These are phyloP conservation scores for Bergia sp. DNA, from an alignment of 92 coral and sea anemone genomes.

Conservation along the genomic window DNA sequence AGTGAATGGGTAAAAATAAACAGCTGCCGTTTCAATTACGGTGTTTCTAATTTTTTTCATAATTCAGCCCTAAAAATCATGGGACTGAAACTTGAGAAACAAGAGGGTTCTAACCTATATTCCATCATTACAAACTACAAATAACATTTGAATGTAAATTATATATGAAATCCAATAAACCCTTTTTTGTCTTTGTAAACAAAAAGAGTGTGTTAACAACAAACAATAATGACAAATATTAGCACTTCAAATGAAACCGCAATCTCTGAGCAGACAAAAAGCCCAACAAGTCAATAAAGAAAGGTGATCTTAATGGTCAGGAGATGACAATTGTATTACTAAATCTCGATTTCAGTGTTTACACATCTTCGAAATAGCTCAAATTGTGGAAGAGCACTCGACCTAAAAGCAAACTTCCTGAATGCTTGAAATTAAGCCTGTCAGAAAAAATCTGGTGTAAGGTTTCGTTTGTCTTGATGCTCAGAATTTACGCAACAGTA, in stretches of 20 bases:
- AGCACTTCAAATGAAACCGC: slow-evolving; percentile 38
- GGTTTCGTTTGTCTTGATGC: slow-evolving; percentile 6
- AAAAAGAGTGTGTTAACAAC: background rate
- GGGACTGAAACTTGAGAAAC: background rate
- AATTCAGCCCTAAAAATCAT: background rate
- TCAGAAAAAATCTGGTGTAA: slow-evolving; percentile 3
- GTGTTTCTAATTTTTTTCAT: background rate
- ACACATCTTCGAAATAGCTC: slow-evolving; percentile 1
- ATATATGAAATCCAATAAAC: slow-evolving; percentile 22
- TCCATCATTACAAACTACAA: background rate
- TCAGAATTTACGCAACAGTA: background rate
- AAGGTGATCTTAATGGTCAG: background rate
- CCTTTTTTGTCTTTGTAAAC: slow-evolving; percentile 38
- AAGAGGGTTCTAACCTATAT: background rate
- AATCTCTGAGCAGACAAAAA: background rate
- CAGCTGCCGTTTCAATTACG: background rate
- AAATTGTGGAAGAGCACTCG: background rate
- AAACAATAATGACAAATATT: background rate
- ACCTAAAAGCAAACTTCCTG: slow-evolving; percentile 17
- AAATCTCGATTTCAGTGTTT: slow-evolving; percentile 20
- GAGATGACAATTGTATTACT: background rate
- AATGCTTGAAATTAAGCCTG: slow-evolving; percentile 3
- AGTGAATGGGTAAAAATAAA: too few species aligned
- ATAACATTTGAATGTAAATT: background rate
- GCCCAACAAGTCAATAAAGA: background rate